Conservation (phyloP, 1,140 invertebrate genomes). For the Ceratosolen solmsi region DNA sequence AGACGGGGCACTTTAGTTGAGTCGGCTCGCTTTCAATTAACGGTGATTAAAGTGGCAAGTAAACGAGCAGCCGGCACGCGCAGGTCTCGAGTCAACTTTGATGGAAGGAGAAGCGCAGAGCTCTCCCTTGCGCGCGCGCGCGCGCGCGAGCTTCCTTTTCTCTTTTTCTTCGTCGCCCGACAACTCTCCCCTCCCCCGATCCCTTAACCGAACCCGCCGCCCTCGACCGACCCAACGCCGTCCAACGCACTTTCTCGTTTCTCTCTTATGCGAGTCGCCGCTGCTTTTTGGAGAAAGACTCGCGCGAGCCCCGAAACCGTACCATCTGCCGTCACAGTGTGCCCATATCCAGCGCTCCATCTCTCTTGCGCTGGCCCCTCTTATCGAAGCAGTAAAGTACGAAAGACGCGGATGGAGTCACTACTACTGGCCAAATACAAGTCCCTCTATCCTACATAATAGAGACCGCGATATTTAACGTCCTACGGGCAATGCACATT, state of each 20-base stretch:
- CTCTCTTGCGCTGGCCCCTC: no score
- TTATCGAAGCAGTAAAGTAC: background rate
- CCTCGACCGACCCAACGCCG: background rate
- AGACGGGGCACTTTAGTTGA: background rate
- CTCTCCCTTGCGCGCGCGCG: background rate
- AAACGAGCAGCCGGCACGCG: slow-evolving; percentile 51
- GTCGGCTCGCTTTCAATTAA: slow-evolving; percentile 49
- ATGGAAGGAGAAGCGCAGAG: background rate
- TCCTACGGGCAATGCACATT: background rate
- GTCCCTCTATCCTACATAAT: background rate
- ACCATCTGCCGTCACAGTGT: slow-evolving; percentile 22
- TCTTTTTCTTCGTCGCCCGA: background rate
- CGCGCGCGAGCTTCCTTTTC: background rate
- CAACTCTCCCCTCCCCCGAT: background rate
- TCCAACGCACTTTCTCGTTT: background rate
- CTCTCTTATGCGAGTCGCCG: background rate
- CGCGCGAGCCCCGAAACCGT: background rate
- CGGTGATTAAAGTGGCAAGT: slow-evolving; percentile 44
- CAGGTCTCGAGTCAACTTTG: background rate
- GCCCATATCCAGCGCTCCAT: background rate
- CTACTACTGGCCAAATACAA: background rate
- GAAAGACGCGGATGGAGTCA: background rate
- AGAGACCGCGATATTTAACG: slow-evolving; percentile 1
- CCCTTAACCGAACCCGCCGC: no score
- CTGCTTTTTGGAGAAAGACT: background rate